These are phyloP conservation scores for Ptychobarbus kaznakovi DNA, from an alignment of 2,797 vertebrate species.

Conservation along the genomic window DNA sequence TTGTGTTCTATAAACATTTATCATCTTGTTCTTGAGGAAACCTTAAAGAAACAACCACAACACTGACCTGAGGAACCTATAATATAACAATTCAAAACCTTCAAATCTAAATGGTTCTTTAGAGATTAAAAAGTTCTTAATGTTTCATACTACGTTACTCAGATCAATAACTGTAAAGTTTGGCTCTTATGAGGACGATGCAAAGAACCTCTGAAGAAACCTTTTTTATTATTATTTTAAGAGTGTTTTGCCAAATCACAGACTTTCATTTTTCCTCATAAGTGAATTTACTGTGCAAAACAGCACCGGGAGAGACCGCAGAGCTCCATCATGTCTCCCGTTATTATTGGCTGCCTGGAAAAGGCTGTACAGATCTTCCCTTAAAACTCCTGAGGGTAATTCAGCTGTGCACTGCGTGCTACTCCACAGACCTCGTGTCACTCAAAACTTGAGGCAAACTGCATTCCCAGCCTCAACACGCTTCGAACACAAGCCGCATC, in stretches of 20 bases:
- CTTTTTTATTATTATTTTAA: neutral
- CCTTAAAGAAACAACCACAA: neutral
- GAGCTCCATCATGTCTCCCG: constrained; percentile 64
- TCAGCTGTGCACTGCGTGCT: constrained; percentile 61
- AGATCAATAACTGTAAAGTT: neutral
- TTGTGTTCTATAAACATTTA: neutral
- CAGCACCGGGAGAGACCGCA: constrained; percentile 62
- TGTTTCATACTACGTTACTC: neutral
- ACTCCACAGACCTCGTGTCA: constrained; percentile 57
- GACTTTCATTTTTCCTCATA: neutral
- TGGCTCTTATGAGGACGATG: neutral
- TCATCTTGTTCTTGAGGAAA: neutral
- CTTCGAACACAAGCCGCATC: constrained; percentile 16
- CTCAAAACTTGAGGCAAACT: constrained; percentile 41
- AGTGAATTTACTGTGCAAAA: constrained; percentile 23
- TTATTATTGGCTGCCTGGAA: constrained; percentile 69
- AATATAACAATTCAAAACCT: neutral
- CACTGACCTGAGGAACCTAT: neutral
- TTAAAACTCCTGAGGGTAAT: constrained; percentile 63
- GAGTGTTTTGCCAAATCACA: neutral
- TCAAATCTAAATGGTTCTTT: neutral
- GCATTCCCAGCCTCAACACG: constrained; percentile 51
- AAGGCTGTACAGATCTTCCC: constrained; percentile 72
- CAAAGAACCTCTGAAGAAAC: neutral
- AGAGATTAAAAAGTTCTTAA: neutral